Percentiles rank a stretch among this genome's conserved stretches.
phyloP scores from a whole-genome alignment of 2,888 invertebrate species.

The Trissoscelio sp. region DNA sequence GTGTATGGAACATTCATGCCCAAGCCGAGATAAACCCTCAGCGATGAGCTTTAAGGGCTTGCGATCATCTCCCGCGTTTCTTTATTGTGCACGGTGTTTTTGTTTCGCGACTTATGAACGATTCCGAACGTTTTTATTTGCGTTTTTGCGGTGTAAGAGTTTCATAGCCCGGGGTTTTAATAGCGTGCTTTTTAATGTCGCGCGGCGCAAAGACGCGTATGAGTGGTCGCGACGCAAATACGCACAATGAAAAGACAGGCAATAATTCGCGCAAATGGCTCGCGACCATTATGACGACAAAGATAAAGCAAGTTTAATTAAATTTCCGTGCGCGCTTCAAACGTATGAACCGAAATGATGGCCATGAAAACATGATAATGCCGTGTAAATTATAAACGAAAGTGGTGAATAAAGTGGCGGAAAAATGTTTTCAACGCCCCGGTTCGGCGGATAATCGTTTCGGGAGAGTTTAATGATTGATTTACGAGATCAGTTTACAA shows the following conservation, averaged over 20 bases:
- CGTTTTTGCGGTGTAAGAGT: slow-evolving; percentile 28
- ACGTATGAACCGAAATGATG: slow-evolving; percentile 46
- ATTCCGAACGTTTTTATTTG: slow-evolving; percentile 26
- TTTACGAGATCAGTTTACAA: slow-evolving; percentile 11
- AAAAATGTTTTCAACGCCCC: slow-evolving; percentile 16
- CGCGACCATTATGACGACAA: slow-evolving; percentile 48
- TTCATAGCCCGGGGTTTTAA: slow-evolving; percentile 14
- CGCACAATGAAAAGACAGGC: slow-evolving; percentile 51
- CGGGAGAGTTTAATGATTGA: slow-evolving; percentile 1
- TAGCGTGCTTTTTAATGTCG: slow-evolving; percentile 31
- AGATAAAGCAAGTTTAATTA: slow-evolving; percentile 63
- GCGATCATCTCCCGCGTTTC: slow-evolving; percentile 3
- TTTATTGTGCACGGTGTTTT: neutral
- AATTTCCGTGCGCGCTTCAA: slow-evolving; percentile 51
- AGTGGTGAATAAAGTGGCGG: slow-evolving; percentile 22
- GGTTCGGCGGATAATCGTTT: slow-evolving; percentile 1
- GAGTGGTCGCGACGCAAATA: slow-evolving; percentile 10
- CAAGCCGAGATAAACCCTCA: slow-evolving; percentile 50
- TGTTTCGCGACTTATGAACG: slow-evolving; percentile 35
- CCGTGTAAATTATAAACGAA: slow-evolving; percentile 49
- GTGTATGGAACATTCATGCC: slow-evolving; percentile 55
- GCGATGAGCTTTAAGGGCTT: slow-evolving; percentile 35
- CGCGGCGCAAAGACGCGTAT: slow-evolving; percentile 38
- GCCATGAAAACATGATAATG: slow-evolving; percentile 42
- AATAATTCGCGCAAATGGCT: slow-evolving; percentile 52